Evolutionary conservation across 2,113 vertebrate species (phyloP), one percentile per base, ranked within the genome.

Genomic region (Aythya baeri): DNA sequence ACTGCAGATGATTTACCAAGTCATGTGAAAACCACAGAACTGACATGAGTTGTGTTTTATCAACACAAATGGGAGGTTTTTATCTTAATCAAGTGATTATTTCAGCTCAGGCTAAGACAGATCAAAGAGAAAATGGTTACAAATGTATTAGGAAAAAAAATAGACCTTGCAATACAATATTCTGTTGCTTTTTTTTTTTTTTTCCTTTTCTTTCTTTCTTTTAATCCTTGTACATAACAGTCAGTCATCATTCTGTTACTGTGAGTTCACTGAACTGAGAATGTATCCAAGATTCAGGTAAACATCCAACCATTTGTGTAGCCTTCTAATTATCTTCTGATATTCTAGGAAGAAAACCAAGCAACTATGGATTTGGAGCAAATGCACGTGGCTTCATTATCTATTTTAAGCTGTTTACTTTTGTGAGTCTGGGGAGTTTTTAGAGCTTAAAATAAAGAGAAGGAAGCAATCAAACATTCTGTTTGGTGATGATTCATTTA

Each of bases 61-160:
- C 83, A 96, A 72, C 81, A 94, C 77, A 96, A 96, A 96, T 78
- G 46, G 92, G 66, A 71, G 15, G 7, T 4, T 84, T 93, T 95
- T 89, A 31, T 82, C 70, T 49, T 49, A 49, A 93, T 65, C 72
- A 75, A 84, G 55, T 38, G n/a, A 96, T 96, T 95, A 96, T 96
- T 98, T 97, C 82, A 91, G 55, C 54, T 97, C 87, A 96, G 95
- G 91, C 75, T 96, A 75, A 91, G 93, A 89, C 79, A 80, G 43
- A 80, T 95, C 58, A 85, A 72, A 88, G 46, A 88, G 34, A 88
- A 66, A 96, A 95, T 96, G 72, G 93, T 89, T 97, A n/a, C 62
- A 97, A 55, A 93, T 91, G 70, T 93, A 97, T 97, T 93, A 96
- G 61, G 85, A 81, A 87, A n/a, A 61, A 62, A 72, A 68, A 95